Conservation (phyloP, 1,140 invertebrate species). For the Ephestia elutella region DNA sequence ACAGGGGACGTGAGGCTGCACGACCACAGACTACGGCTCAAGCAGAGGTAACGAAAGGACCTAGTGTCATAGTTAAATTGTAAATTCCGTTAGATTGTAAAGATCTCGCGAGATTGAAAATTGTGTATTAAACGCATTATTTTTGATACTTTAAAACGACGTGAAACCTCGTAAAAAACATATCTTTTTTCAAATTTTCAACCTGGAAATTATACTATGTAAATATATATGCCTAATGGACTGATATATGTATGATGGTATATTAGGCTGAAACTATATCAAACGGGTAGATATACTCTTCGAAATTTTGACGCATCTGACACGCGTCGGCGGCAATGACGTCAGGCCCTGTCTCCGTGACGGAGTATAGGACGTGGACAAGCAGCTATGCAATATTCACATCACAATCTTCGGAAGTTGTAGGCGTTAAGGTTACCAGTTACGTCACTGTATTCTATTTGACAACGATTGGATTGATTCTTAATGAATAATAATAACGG, state of each 20-base stretch:
- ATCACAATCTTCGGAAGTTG: conserved; percentile 42
- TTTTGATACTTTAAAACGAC: too few species aligned
- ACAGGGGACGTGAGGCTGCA: conserved; percentile 86
- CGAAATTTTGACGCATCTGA: not conserved
- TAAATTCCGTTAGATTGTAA: too few species aligned
- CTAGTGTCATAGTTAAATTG: too few species aligned
- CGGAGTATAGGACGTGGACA: conserved; percentile 5
- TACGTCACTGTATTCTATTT: conserved; percentile 32
- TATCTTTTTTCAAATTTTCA: too few species aligned
- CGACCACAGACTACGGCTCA: conserved; percentile 86
- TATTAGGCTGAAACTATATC: too few species aligned
- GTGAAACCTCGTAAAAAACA: too few species aligned
- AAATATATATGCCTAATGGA: too few species aligned
- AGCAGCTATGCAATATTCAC: conserved; percentile 42
- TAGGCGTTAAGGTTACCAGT: conserved; percentile 53
- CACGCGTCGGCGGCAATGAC: not conserved
- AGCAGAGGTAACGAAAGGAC: conserved; percentile 88
- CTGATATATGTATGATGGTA: too few species aligned
- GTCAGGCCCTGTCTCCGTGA: not conserved
- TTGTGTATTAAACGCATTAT: too few species aligned
- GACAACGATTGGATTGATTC: not conserved
- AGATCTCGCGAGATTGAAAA: too few species aligned
- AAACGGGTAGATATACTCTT: too few species aligned
- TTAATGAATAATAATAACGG: not conserved
- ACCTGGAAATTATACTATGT: too few species aligned